phyloP scores from a whole-genome alignment of 37 sponge, comb jelly and placozoan genomes.

The Chondrilla cf. caribensis region DNA sequence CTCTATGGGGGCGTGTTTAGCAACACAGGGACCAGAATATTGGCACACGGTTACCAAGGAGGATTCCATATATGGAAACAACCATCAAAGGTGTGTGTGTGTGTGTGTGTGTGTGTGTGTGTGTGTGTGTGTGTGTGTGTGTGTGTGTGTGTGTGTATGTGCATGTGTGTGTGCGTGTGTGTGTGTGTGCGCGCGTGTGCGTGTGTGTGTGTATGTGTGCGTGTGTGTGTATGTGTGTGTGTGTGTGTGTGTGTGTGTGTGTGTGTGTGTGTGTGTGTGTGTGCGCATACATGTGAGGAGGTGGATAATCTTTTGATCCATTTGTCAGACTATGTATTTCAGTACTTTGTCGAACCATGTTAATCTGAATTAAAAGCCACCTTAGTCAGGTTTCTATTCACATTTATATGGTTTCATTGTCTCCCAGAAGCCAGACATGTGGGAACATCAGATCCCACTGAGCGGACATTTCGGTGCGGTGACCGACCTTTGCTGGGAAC shows the following conservation, averaged over 20 bases:
- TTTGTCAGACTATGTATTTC: no score
- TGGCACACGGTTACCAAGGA: slow-evolving; percentile 91
- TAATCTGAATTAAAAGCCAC: no score
- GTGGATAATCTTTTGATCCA: no score
- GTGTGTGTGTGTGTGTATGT: background rate
- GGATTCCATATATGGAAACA: slow-evolving; percentile 80
- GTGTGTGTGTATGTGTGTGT: no score
- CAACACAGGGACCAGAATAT: slow-evolving; percentile 52
- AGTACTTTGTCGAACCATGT: background rate
- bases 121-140: background rate
- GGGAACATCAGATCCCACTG: slow-evolving; percentile 50
- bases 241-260: no score
- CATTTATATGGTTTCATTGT: no score
- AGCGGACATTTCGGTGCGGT: slow-evolving; percentile 89
- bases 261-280: no score
- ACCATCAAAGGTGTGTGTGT: background rate
- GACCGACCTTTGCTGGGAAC: slow-evolving; percentile 76
- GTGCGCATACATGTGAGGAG: no score
- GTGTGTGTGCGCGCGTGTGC: background rate
- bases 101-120: slow-evolving; percentile 6
- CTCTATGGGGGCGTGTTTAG: slow-evolving; percentile 80
- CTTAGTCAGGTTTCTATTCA: no score
- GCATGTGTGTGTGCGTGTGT: background rate
- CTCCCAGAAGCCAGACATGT: slow-evolving; percentile 25
- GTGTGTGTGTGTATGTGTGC: background rate